Percentiles rank a stretch among this genome's conserved stretches.
These are phyloP conservation scores for Xiphophorus couchianus DNA, from an alignment of 2,113 vertebrate species.

Conservation along the genomic window DNA sequence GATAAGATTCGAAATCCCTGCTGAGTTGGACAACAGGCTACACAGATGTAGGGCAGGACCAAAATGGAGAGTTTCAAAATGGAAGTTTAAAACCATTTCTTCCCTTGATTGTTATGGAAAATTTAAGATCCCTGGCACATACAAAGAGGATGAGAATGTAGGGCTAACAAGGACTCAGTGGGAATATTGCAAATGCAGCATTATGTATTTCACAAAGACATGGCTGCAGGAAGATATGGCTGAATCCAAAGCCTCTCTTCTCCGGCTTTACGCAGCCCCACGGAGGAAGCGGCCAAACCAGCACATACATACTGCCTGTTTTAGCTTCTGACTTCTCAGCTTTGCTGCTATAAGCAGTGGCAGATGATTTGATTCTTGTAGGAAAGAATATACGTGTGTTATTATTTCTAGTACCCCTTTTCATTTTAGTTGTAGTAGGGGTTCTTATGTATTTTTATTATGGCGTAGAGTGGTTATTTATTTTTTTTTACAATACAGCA, in stretches of 20 bases:
- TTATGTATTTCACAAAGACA: conserved; percentile 3
- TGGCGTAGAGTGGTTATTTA: background rate
- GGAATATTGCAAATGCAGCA: conserved; percentile 9
- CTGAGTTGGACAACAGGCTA: background rate
- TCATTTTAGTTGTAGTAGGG: background rate
- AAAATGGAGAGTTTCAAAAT: background rate
- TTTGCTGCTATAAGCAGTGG: background rate
- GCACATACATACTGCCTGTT: background rate
- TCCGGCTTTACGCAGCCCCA: background rate
- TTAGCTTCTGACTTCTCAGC: background rate
- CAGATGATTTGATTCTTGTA: background rate
- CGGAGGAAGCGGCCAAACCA: background rate
- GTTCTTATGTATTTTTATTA: background rate
- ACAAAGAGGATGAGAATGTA: background rate
- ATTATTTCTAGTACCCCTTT: background rate
- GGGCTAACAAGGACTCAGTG: background rate
- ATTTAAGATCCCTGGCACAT: conserved; percentile 1
- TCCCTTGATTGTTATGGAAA: background rate
- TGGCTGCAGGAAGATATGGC: conserved; percentile 4
- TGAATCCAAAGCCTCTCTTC: background rate
- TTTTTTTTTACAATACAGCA: too few species aligned
- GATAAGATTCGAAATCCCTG: background rate
- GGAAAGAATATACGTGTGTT: background rate
- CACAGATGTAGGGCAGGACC: background rate
- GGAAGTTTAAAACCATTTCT: background rate